Conservation (phyloP, 2,888 invertebrate genomes). For the Prosapia bicincta region DNA sequence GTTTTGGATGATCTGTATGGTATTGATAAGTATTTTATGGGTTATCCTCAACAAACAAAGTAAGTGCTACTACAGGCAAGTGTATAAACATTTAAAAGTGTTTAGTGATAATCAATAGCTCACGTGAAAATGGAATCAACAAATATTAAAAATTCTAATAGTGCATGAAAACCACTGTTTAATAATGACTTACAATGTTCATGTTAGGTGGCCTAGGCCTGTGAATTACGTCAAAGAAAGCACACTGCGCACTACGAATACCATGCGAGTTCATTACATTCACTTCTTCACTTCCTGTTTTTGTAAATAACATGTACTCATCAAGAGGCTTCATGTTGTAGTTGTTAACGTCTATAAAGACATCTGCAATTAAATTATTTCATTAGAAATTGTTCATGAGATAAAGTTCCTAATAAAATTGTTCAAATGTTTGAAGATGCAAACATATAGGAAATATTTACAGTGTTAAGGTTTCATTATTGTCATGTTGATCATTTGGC, state of each 20-base stretch:
- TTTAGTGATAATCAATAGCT: too few species aligned
- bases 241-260: slow-evolving; percentile 81
- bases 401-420: not conserved
- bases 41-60: too few species aligned
- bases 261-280: slow-evolving; percentile 85
- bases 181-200: slow-evolving; percentile 42
- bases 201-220: slow-evolving; percentile 57
- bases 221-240: slow-evolving; percentile 65
- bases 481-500: not conserved
- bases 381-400: not conserved
- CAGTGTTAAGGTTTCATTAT: too few species aligned
- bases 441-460: too few species aligned
- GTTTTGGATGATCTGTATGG: too few species aligned
- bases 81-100: too few species aligned
- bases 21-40: too few species aligned
- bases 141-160: too few species aligned
- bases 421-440: too few species aligned
- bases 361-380: slow-evolving; percentile 56
- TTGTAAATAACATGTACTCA: slow-evolving; percentile 89
- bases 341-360: slow-evolving; percentile 79
- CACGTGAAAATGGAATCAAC: too few species aligned
- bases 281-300: slow-evolving; percentile 71
- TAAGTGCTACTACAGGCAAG: too few species aligned
- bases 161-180: too few species aligned
- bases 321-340: slow-evolving; percentile 82